phyloP scores from a whole-genome alignment of 2,113 vertebrate species.

The Marcusenius ussheri region DNA sequence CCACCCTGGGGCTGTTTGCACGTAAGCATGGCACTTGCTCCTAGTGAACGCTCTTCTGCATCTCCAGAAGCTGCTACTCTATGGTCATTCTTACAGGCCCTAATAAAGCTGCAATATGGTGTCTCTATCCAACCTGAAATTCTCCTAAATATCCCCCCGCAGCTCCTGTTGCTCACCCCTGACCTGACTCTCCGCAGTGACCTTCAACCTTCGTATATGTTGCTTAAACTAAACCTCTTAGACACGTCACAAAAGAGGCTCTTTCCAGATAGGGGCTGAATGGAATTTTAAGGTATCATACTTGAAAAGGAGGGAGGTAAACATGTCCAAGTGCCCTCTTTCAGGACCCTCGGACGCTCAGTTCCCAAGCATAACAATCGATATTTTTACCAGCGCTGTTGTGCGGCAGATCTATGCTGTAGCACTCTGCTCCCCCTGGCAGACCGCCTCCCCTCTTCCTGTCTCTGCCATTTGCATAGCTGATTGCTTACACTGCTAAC shows the following conservation, averaged over 20 bases:
- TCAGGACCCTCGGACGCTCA: background rate
- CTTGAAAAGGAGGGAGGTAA: background rate
- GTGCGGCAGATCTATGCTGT: background rate
- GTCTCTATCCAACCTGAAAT: background rate
- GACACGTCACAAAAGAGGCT: background rate
- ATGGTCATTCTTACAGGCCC: background rate
- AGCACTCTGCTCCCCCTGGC: background rate
- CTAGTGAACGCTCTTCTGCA: background rate
- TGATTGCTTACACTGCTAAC: background rate
- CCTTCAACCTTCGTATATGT: background rate
- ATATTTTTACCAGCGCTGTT: background rate
- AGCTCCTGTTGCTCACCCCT: too few species aligned
- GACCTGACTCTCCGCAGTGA: background rate
- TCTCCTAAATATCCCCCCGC: background rate
- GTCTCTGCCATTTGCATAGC: constrained; percentile 1
- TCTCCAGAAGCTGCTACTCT: background rate
- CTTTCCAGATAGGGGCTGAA: background rate
- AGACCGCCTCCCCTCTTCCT: background rate
- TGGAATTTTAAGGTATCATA: background rate
- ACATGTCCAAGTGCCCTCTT: background rate
- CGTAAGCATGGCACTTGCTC: background rate
- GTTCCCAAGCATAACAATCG: background rate
- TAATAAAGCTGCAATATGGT: background rate
- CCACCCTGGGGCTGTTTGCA: background rate
- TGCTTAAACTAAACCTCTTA: background rate